These are phyloP conservation scores for Formica selysi DNA, from an alignment of 1,140 invertebrate species.

Conservation along the genomic window DNA sequence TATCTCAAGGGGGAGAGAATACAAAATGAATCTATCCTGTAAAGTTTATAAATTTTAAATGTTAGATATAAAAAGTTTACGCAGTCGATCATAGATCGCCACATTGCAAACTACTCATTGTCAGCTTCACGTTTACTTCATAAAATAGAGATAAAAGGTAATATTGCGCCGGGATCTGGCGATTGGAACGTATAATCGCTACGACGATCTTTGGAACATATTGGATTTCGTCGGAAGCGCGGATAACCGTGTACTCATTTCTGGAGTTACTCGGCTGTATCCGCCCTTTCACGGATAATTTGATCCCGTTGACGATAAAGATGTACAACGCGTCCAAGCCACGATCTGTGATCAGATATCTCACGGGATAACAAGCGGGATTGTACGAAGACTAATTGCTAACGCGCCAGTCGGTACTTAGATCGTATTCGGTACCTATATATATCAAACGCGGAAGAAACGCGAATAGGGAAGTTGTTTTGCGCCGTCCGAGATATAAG, in stretches of 20 bases:
- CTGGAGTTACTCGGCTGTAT: constrained; percentile 74
- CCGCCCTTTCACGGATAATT: constrained; percentile 81
- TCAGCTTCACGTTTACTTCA: constrained; percentile 1
- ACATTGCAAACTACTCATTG: not conserved
- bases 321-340: constrained; percentile 75
- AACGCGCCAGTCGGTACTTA: constrained; percentile 65
- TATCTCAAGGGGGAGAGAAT: not conserved
- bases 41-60: not conserved
- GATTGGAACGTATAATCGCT: constrained; percentile 57
- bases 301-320: constrained; percentile 83
- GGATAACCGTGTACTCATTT: constrained; percentile 72
- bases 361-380: constrained; percentile 77
- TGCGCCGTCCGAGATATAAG: constrained; percentile 2
- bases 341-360: constrained; percentile 78
- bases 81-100: not conserved
- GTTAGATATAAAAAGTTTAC: constrained; percentile 3
- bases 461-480: constrained; percentile 64
- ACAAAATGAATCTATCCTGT: not conserved
- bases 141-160: not conserved
- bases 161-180: constrained; percentile 9
- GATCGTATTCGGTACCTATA: constrained; percentile 51
- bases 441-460: constrained; percentile 68
- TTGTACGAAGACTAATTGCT: constrained; percentile 81
- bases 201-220: constrained; percentile 59
- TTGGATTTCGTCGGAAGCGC: constrained; percentile 68